Base-by-base conservation (phyloP, 1,140 invertebrate species). In the Ceratina calcarata region DNA sequence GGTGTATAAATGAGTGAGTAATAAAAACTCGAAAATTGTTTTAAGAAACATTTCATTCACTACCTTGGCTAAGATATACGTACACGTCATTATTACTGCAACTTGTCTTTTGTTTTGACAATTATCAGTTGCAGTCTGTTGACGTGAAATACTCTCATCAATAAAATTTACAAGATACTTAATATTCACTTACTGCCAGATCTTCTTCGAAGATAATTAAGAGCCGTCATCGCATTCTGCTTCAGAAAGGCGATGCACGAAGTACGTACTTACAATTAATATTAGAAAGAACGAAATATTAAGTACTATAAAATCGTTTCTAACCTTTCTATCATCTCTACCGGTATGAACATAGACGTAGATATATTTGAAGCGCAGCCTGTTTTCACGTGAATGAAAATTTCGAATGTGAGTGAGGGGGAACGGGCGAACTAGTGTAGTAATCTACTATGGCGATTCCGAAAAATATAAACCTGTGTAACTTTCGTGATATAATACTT, bases 101-200 rank as follows among this genome's bases (percentile, higher is more conserved):
- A 55, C 2, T 64, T 22, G 58, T 72, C 45, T 65, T 72, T 78
- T 71, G 75, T 78, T 78, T 62, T 18, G 49, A 7, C 8, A 37
- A 51, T 53, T 55, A 45, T 64, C 16, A 45, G 45, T 57, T 64
- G 49, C 37, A 20, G 45, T 12, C 16, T 15, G 12, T 24, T 72
- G 76, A 72, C 60, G 20, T 57, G n/a, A 13, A 6, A 24, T 18
- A 16, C 13, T 2, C 1, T 72, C 32, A 7, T n/a, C 57, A 22
- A 65, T 7, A 4, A 32, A 49, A 57, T 55, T 18, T 27, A 53
- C 6, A 55, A 1, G 10, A 51, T 62, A 53, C 0, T 45, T 6
- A 72, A 65, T 49, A 57, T 72, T 72, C 71, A 86, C 87, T 88
- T 67, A 89, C 88, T 78, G n/a, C 51, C 61, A 75, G 57, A 78